Base-by-base conservation (phyloP, 2,797 vertebrate genomes). In the Phataginus tricuspis region DNA sequence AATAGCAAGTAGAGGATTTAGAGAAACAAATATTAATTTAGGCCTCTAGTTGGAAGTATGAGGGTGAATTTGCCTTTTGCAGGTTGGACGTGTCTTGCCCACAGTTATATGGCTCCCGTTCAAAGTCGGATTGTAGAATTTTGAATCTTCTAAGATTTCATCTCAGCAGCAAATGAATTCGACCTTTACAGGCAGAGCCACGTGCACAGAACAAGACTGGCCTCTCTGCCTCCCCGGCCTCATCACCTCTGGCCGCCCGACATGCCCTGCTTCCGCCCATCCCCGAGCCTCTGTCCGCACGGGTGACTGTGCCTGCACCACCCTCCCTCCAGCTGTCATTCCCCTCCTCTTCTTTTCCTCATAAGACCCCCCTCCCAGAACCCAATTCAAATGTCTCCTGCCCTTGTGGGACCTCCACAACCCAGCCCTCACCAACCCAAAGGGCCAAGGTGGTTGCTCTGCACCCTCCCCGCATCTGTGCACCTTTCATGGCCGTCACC, bases 1-100 rank as follows among this genome's bases (percentile, higher is more conserved):
- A 96, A 90, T 82, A 98, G 96, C 95, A 94, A 97, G 49, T 1
- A 92, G 79, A 97, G 92, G 93, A 98, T 97, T 97, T 96, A 95
- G 92, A 94, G 97, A 96, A 98, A 91, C 91, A 83, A 91, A 72
- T 37, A 93, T 83, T 88, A 88, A 94, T 90, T 85, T 82, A 74
- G 88, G 85, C 63, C 86, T 95, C 71, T 8, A 71, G 91, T 93
- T 95, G 77, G 91, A 96, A 91, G 74, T 88, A 53, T 39, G 63
- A 90, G 87, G 55, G 61, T 4, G 0, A 82, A 96, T 93, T 91
- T 93, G 88, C 82, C 42, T 95, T 94, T 79, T 77, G 90, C 96
- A 87, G 63, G 37, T 95, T 77, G 45, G 61, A 57, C 93, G 45
- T 87, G n/a, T 92, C 61, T 39, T 63, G 72, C 74, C 71, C 68